Evolutionary conservation across 2,888 invertebrate genomes (phyloP).

Genomic region (Drosophila kokeensis): DNA sequence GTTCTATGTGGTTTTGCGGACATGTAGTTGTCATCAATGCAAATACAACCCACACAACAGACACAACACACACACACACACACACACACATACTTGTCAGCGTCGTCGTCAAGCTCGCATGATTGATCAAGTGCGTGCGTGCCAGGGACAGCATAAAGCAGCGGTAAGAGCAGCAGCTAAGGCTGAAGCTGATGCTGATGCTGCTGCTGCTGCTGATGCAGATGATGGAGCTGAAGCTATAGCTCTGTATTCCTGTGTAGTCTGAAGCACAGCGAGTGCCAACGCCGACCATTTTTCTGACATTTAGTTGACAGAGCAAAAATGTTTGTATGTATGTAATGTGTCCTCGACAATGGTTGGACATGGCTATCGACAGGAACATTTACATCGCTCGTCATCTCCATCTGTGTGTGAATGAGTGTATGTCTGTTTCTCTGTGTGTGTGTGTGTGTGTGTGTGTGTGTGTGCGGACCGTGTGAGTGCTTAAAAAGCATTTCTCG

Average conservation of each 20-base stretch:
- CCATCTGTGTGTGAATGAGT: neutral
- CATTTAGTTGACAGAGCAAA: slow-evolving; percentile 78
- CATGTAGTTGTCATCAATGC: slow-evolving; percentile 78
- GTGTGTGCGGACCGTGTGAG: slow-evolving; percentile 47
- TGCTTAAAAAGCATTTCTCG: slow-evolving; percentile 76
- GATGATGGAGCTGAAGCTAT: neutral
- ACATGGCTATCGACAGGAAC: slow-evolving; percentile 44
- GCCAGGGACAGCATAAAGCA: slow-evolving; percentile 64
- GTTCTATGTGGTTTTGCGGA: slow-evolving; percentile 48
- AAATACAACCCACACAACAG: slow-evolving; percentile 59
- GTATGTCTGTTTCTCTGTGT: neutral
- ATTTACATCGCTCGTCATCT: slow-evolving; percentile 49
- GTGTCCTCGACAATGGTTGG: slow-evolving; percentile 57
- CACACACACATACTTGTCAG: slow-evolving; percentile 58
- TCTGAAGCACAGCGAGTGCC: slow-evolving; percentile 41
- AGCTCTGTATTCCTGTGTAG: neutral
- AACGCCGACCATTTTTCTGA: slow-evolving; percentile 74
- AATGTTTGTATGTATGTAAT: slow-evolving; percentile 76
- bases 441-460: slow-evolving; percentile 4
- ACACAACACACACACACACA: slow-evolving; percentile 1
- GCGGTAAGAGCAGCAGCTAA: slow-evolving; percentile 8
- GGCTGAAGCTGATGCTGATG: slow-evolving; percentile 1
- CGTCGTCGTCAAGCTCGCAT: slow-evolving; percentile 64
- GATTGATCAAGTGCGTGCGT: slow-evolving; percentile 79
- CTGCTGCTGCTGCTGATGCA: neutral